Conservation (phyloP, 2,888 invertebrate species). For the Proisotoma minuta region DNA sequence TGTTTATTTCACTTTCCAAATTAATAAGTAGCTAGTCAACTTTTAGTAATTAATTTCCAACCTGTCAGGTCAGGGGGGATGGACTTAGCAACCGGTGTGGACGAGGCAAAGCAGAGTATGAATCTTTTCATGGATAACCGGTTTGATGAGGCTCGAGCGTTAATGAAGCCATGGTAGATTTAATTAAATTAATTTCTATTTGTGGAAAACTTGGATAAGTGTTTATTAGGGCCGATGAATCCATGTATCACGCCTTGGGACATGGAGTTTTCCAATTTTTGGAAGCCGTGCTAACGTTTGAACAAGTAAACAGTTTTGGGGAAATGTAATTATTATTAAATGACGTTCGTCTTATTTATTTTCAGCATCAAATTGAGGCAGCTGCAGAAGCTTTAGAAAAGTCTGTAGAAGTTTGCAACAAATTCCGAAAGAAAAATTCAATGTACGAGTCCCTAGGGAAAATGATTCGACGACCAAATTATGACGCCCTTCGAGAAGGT, state of each 20-base stretch:
- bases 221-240: slow-evolving; percentile 63
- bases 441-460: slow-evolving; percentile 76
- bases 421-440: slow-evolving; percentile 63
- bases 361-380: slow-evolving; percentile 61
- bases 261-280: slow-evolving; percentile 82
- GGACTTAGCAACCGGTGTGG: slow-evolving; percentile 66
- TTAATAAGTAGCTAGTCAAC: background rate
- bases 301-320: slow-evolving; percentile 56
- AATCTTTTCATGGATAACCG: slow-evolving; percentile 88
- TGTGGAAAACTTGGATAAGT: slow-evolving; percentile 27
- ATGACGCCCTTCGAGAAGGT: slow-evolving; percentile 67
- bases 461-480: slow-evolving; percentile 70
- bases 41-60: background rate
- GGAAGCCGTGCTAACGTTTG: slow-evolving; percentile 89
- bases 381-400: slow-evolving; percentile 72
- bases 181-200: background rate
- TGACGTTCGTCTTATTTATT: background rate
- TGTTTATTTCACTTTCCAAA: background rate
- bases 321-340: background rate
- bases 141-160: slow-evolving; percentile 70
- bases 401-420: slow-evolving; percentile 72
- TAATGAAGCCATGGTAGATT: slow-evolving; percentile 71
- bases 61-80: slow-evolving; percentile 52
- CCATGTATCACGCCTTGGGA: slow-evolving; percentile 89
- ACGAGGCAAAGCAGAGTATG: slow-evolving; percentile 74